Conservation (phyloP, 2,113 vertebrate genomes). For the Ahaetulla prasina region DNA sequence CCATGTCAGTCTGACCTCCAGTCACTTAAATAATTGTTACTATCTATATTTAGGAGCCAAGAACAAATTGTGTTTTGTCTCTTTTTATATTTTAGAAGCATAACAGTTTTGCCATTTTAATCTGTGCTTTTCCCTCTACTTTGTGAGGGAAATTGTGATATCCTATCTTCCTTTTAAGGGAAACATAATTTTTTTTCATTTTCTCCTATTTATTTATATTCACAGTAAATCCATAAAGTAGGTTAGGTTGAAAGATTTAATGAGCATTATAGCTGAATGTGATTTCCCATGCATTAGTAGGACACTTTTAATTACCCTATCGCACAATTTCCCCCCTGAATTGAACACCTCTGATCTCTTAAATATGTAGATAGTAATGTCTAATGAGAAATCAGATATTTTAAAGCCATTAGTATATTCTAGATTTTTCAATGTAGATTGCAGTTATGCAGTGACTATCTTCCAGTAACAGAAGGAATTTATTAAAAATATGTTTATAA, state of each 20-base stretch:
- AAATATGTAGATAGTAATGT: not conserved
- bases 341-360: not conserved
- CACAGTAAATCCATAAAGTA: not conserved
- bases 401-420: not conserved
- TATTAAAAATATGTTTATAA: conserved; percentile 4
- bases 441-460: not conserved
- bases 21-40: not conserved
- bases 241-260: not conserved
- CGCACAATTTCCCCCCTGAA: not conserved
- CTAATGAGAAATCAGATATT: not conserved
- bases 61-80: not conserved
- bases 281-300: not conserved
- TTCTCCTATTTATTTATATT: not conserved
- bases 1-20: not conserved
- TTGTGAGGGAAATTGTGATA: not conserved
- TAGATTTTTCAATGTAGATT: not conserved
- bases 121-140: not conserved
- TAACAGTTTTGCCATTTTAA: not conserved
- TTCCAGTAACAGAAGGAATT: not conserved
- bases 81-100: not conserved
- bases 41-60: not conserved
- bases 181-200: not conserved
- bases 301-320: not conserved
- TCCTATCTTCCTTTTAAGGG: not conserved
- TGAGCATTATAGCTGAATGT: not conserved